A percentile compares a stretch with the other conserved stretches of the same genome.
phyloP scores from a whole-genome alignment of 2,797 vertebrate species.

The Syndactyla subalaris region DNA sequence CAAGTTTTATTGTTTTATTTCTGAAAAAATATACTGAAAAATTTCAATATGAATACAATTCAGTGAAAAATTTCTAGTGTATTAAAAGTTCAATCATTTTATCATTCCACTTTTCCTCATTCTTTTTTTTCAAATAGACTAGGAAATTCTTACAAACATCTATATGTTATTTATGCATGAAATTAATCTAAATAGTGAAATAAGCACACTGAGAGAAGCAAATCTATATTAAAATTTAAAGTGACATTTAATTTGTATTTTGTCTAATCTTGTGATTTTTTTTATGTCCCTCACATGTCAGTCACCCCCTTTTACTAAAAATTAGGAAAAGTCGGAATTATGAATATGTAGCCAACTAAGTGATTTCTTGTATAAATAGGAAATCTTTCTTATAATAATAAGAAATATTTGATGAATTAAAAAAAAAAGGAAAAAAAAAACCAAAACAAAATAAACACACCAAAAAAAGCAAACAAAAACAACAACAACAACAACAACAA shows the following conservation, averaged over 20 bases:
- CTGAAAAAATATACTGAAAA: slow-evolving; percentile 45
- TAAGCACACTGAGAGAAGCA: not conserved
- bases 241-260: not conserved
- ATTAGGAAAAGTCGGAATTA: not conserved
- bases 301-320: not conserved
- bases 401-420: not conserved
- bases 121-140: not conserved
- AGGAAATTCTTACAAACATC: not conserved
- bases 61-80: not conserved
- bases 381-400: not conserved
- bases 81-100: not conserved
- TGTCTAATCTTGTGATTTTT: not conserved
- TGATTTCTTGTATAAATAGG: not conserved
- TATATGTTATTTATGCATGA: not conserved
- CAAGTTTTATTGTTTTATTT: slow-evolving; percentile 48
- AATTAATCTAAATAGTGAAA: not conserved
- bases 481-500: not conserved
- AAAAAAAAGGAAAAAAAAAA: not conserved
- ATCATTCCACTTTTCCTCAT: not conserved
- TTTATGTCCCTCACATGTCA: not conserved
- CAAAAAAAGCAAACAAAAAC: too few relatives aligned
- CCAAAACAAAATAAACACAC: too few relatives aligned
- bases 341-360: not conserved
- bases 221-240: not conserved
- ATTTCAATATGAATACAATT: slow-evolving; percentile 18